These are phyloP conservation scores for Campylorhamphus procurvoides DNA, from an alignment of 2,113 vertebrate genomes.

Conservation along the genomic window DNA sequence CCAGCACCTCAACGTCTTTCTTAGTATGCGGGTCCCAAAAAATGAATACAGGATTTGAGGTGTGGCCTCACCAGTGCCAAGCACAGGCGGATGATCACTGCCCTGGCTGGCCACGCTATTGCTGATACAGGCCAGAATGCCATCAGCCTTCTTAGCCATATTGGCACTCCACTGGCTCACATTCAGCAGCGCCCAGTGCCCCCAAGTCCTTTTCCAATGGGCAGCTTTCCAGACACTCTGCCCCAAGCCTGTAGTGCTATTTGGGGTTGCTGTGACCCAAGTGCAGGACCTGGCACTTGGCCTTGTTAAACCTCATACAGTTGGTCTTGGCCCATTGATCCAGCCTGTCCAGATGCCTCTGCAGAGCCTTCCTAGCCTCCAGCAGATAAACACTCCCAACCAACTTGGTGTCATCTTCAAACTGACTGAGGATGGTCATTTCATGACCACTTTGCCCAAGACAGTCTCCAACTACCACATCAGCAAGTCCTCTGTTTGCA, in stretches of 20 bases:
- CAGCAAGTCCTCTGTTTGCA: neutral
- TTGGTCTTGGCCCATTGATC: rapidly evolving
- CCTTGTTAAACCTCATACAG: neutral
- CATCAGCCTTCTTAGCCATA: neutral
- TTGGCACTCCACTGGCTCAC: neutral
- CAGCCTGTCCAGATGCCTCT: neutral
- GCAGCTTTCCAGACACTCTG: neutral
- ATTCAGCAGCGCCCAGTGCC: neutral
- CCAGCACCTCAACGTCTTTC: neutral
- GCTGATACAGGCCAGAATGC: neutral
- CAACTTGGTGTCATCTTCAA: neutral
- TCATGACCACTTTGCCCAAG: neutral
- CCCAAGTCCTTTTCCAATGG: neutral
- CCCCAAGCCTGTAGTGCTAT: neutral
- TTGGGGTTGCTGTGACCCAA: neutral
- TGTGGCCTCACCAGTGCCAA: neutral
- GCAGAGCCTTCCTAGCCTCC: neutral
- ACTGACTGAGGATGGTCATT: neutral
- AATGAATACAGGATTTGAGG: neutral
- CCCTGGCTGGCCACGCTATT: neutral
- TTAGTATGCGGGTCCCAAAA: neutral
- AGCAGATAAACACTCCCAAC: neutral
- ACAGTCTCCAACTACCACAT: neutral
- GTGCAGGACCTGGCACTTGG: neutral
- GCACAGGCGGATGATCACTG: neutral